Evolutionary conservation across 2,888 invertebrate genomes (phyloP).

Genomic region (Oegoconia quadripuncta): DNA sequence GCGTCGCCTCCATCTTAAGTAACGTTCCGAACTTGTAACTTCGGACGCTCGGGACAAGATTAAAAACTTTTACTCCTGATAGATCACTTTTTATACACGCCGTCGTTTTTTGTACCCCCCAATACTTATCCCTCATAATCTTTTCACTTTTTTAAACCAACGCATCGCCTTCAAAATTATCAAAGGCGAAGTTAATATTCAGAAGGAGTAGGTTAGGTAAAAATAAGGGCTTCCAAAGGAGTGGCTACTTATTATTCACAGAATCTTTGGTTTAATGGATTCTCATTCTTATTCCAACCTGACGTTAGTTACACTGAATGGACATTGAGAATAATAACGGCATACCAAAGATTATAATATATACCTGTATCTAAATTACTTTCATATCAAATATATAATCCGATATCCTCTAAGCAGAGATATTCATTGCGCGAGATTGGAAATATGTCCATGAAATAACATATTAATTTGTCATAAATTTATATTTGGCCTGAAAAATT

Average conservation of each 20-base stretch:
- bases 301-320: conserved; percentile 50
- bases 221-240: conserved; percentile 33
- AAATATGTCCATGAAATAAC: too few species aligned
- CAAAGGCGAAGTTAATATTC: conserved; percentile 38
- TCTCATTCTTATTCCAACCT: conserved; percentile 65
- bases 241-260: conserved; percentile 58
- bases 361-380: too few species aligned
- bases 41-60: conserved; percentile 60
- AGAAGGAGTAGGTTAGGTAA: conserved; percentile 16
- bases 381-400: too few species aligned
- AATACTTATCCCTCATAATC: conserved; percentile 50
- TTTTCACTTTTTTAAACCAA: conserved; percentile 29
- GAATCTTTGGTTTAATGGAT: conserved; percentile 62
- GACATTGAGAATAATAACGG: conserved; percentile 43
- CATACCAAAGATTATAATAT: too few species aligned
- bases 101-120: conserved; percentile 50
- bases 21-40: conserved; percentile 60
- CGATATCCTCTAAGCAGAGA: too few species aligned
- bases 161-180: conserved; percentile 27
- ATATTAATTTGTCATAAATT: too few species aligned
- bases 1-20: conserved; percentile 58
- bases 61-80: conserved; percentile 70
- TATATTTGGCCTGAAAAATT: too few species aligned
- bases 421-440: too few species aligned
- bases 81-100: conserved; percentile 69